Base-by-base conservation (phyloP, 2,888 invertebrate species). In the Cosmopolites sordidus region DNA sequence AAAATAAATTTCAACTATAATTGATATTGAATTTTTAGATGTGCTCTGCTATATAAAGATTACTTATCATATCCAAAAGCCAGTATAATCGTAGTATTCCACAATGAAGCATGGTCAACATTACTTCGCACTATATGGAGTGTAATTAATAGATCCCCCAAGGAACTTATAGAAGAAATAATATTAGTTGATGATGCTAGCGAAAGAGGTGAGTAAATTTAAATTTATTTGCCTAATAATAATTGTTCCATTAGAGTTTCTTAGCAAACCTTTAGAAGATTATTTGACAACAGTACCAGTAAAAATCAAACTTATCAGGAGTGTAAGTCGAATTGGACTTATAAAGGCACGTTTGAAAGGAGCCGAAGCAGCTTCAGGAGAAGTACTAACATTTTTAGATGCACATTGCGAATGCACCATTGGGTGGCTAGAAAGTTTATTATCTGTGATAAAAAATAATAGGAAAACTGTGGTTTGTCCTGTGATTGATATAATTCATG, bases 31-130 rank as follows among this genome's bases (percentile, higher is more conserved):
- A n/a, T 48, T 72, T 73, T 14, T 66, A 88, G 88, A 62, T 89
- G 89, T 68, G 76, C 77, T 59, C 73, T 77, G 54, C 78, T 82
- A 62, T 82, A 82, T 61, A 70, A 75, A 53, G 73, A 78, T 55
- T 70, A 80, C 54, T 72, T 73, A n/a, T 78, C 79, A 45, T 75
- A 97, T 48, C 96, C 96, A 0, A 87, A 82, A 59, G 92, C 95
- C 0, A 90, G 90, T 59, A 83, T 99, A 12, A 88, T 99, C 46
- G 94, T 99, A 60, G 96, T 98, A 1, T 98, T 98, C 72, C 98
- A 99, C 72, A 99, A 99, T 72, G 99, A 99, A 76, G 98, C 98
- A 0, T 98, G 95, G 94, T 96, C 97, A 2, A 97, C 98, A 0
- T 79, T 99, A 9, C 77, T 98, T 65, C 79, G 99, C 48, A 98